phyloP scores from a whole-genome alignment of 2,888 invertebrate genomes.

The Drosophila formosana region DNA sequence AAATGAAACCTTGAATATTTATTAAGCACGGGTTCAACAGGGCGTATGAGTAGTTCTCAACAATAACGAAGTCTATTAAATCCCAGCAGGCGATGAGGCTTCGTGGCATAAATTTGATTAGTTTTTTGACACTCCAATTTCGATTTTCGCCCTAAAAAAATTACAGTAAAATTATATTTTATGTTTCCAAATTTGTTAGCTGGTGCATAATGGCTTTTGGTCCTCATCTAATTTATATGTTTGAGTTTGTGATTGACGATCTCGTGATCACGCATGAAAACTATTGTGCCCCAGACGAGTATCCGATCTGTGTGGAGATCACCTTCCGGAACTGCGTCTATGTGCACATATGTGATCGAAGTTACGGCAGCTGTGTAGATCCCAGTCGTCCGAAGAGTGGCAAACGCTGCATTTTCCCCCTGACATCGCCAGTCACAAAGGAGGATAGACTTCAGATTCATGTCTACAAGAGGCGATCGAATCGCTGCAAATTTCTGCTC shows the following conservation, averaged over 20 bases:
- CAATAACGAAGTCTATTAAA: neutral
- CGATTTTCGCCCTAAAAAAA: neutral
- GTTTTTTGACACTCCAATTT: neutral
- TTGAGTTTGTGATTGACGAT: constrained; percentile 80
- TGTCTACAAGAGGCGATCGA: constrained; percentile 82
- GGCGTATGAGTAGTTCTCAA: neutral
- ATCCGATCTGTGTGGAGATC: constrained; percentile 37
- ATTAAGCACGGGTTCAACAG: neutral
- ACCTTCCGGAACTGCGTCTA: constrained; percentile 82
- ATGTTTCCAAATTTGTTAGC: neutral
- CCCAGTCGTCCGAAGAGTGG: constrained; percentile 69
- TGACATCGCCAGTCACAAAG: constrained; percentile 75
- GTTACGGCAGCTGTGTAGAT: constrained; percentile 74
- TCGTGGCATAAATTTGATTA: neutral
- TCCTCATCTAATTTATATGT: constrained; percentile 75
- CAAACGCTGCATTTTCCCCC: constrained; percentile 81
- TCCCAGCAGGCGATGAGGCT: neutral
- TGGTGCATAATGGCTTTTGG: constrained; percentile 7
- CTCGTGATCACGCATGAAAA: constrained; percentile 26
- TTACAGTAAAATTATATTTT: neutral
- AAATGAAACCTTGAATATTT: too few relatives aligned
- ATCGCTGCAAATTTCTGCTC: constrained; percentile 44
- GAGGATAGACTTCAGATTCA: constrained; percentile 78
- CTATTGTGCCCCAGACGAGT: constrained; percentile 39
- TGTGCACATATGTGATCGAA: constrained; percentile 81